These are phyloP conservation scores for Drosophila kanapiae DNA, from an alignment of 1,140 invertebrate genomes.

Conservation along the genomic window DNA sequence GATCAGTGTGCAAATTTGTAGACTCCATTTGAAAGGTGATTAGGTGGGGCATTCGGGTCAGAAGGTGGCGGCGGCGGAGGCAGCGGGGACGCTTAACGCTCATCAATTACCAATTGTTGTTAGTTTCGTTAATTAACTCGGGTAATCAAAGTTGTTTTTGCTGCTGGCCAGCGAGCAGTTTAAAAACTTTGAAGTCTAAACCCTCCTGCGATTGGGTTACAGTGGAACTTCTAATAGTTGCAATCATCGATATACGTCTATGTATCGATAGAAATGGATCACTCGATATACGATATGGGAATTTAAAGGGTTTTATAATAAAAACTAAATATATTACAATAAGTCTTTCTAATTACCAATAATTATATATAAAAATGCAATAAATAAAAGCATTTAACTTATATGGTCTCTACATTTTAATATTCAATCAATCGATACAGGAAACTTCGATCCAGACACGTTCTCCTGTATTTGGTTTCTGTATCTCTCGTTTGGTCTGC, in stretches of 20 bases:
- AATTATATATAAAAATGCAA: background rate
- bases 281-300: too few species aligned
- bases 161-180: constrained; percentile 13
- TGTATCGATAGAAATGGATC: too few species aligned
- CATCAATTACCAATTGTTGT: constrained; percentile 77
- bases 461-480: constrained; percentile 8
- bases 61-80: background rate
- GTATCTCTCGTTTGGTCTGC: constrained; percentile 7
- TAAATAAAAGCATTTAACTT: background rate
- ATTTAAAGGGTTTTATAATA: background rate
- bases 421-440: background rate
- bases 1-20: constrained; percentile 52
- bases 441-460: background rate
- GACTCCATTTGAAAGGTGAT: constrained; percentile 58
- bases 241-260: background rate
- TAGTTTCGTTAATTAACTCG: constrained; percentile 72
- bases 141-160: constrained; percentile 56
- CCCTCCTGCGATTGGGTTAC: constrained; percentile 3
- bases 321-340: background rate
- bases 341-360: background rate
- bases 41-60: constrained; percentile 18
- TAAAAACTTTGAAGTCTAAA: constrained; percentile 14
- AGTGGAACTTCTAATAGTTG: background rate
- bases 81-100: constrained; percentile 24
- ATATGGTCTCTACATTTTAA: background rate